phyloP scores from a whole-genome alignment of 1,140 invertebrate genomes.

The Drosophila mauritiana region DNA sequence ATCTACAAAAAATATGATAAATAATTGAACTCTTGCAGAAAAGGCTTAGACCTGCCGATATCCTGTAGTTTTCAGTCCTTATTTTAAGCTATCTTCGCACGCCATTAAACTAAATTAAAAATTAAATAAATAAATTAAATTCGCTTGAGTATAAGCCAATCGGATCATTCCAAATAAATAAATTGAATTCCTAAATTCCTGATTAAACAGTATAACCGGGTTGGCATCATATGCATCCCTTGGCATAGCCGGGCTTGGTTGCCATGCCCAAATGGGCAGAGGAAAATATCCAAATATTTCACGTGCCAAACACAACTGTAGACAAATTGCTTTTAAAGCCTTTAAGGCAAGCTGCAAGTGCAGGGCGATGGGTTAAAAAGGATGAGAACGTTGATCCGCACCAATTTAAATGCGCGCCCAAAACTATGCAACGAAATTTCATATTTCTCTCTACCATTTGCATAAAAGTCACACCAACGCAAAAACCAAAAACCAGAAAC shows the following conservation, averaged over 20 bases:
- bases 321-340: conserved; percentile 80
- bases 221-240: too few species aligned
- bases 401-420: conserved; percentile 71
- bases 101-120: too few species aligned
- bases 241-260: conserved; percentile 5
- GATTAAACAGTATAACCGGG: too few species aligned
- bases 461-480: conserved; percentile 57
- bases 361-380: conserved; percentile 15
- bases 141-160: too few species aligned
- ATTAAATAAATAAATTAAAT: too few species aligned
- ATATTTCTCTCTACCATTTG: conserved; percentile 57
- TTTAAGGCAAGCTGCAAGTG: conserved; percentile 61
- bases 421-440: conserved; percentile 63
- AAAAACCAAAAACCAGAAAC: conserved; percentile 18
- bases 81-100: too few species aligned
- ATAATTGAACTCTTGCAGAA: conserved; percentile 30
- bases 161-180: too few species aligned
- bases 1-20: conserved; percentile 55
- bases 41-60: background rate
- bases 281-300: conserved; percentile 23
- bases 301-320: conserved; percentile 36
- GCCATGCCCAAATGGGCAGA: background rate
- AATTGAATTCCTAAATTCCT: too few species aligned
- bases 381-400: conserved; percentile 21
- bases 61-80: background rate